Base-by-base conservation (phyloP, 2,888 invertebrate species). In the Perithous albicinctus region DNA sequence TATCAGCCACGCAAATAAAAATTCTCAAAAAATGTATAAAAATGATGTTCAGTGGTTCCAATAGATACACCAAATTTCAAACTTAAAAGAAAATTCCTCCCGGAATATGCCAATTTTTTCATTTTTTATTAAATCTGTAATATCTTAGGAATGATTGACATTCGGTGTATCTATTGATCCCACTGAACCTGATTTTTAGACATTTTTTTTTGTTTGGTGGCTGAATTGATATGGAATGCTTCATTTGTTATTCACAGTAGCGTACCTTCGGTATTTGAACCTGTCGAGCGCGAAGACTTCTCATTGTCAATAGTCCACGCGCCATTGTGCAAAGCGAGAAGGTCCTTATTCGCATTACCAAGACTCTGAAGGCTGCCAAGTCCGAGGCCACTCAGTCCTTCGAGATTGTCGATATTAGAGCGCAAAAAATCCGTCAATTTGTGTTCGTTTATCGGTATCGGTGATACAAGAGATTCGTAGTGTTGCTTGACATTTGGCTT, bases 341-440 rank as follows among this genome's bases (percentile, higher is more conserved):
- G 92, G 90, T 96, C 96, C 89, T 95, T 95, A 86, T 95, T 95
- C 18, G 90, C 89, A 78, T 89, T 90, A 41, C 89, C 88, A 77
- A 92, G 85, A 69, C 89, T 89, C 87, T 90, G 90, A 43, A 90
- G 84, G 85, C 90, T 90, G 15, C 90, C 90, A 69, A 91, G 85
- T 20, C 89, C 90, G 48, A 91, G 87, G 41, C 89, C 91, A 2
- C 93, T 93, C 2, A 95, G 92, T 0, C 95, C 96, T 91, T 96
- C 96, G 80, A 96, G 92, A 89, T 94, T 96, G 88, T 96, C 96
- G 83, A 96, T 91, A 92, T 96, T 96, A 7, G 96, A 95, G 88
- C 96, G 95, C 89, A 90, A 93, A 90, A 96, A 96, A 90, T 96
- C 96, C 15, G 95, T 95, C 35, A 96, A 93, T 90, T 96, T 96